Evolutionary conservation across 2,888 invertebrate species (phyloP).

Genomic region (Meiosimyza platycephala): DNA sequence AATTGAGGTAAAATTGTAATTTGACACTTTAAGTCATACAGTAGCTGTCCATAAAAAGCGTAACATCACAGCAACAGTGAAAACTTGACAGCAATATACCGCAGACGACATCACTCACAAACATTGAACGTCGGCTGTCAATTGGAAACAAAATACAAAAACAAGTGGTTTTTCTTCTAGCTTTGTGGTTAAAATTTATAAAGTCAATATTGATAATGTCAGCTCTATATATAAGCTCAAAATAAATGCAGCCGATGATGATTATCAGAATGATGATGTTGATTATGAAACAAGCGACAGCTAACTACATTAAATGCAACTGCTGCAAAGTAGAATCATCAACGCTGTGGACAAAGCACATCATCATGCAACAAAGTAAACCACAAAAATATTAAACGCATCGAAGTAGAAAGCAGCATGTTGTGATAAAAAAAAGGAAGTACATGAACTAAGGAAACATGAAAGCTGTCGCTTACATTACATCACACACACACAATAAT

Average conservation of each 20-base stretch:
- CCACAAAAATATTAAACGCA: too few species aligned
- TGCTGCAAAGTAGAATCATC: too few species aligned
- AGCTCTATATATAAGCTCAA: background rate
- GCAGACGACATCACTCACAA: slow-evolving; percentile 8
- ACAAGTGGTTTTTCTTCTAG: background rate
- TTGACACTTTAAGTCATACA: background rate
- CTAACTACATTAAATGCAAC: too few species aligned
- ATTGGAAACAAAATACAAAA: background rate
- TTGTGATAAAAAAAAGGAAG: too few species aligned
- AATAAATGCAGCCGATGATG: background rate
- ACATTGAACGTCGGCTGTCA: background rate
- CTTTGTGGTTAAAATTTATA: slow-evolving; percentile 6
- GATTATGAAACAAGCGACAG: background rate
- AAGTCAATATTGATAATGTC: slow-evolving; percentile 6
- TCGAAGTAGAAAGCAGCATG: too few species aligned
- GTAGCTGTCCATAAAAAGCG: slow-evolving; percentile 1
- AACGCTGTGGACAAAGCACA: too few species aligned
- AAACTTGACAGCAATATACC: too few species aligned
- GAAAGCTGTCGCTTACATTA: background rate
- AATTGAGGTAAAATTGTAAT: background rate
- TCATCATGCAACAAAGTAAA: too few species aligned
- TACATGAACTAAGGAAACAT: too few species aligned
- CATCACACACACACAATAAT: background rate
- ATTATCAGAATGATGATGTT: background rate
- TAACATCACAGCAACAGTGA: background rate